Evolutionary conservation across 2,888 invertebrate genomes (phyloP).

Genomic region (Cyclophora albipunctata): DNA sequence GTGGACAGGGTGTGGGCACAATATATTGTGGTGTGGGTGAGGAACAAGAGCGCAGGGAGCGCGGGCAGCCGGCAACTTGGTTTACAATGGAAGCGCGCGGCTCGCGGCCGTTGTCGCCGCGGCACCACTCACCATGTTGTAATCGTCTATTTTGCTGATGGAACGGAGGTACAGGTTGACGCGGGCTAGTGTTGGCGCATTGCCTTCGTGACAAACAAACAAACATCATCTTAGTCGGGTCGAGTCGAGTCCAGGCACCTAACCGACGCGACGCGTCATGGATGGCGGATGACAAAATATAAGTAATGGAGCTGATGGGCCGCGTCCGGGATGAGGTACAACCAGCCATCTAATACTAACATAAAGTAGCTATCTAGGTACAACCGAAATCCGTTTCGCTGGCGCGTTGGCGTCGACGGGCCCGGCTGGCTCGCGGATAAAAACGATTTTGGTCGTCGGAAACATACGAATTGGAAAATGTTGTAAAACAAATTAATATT

Average conservation of each 20-base stretch:
- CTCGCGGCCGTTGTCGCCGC: slow-evolving; percentile 33
- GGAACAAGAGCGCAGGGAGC: no score
- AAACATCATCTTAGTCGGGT: slow-evolving; percentile 41
- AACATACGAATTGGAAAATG: slow-evolving; percentile 53
- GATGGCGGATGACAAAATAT: slow-evolving; percentile 52
- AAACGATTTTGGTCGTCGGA: slow-evolving; percentile 75
- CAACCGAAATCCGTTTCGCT: no score
- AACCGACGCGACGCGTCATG: slow-evolving; percentile 29
- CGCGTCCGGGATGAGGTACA: slow-evolving; percentile 16
- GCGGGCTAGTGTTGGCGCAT: slow-evolving; percentile 89
- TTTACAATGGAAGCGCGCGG: slow-evolving; percentile 57
- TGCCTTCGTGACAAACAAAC: slow-evolving; percentile 77
- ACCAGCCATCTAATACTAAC: slow-evolving; percentile 43
- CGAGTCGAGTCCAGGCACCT: slow-evolving; percentile 8
- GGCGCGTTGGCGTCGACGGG: slow-evolving; percentile 13
- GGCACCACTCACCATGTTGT: slow-evolving; percentile 95
- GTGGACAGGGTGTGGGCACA: no score
- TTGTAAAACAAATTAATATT: no score
- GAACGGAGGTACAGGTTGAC: slow-evolving; percentile 98
- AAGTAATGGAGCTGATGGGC: slow-evolving; percentile 27
- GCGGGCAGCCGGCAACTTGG: slow-evolving; percentile 27
- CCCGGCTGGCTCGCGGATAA: slow-evolving; percentile 26
- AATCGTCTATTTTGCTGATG: slow-evolving; percentile 99
- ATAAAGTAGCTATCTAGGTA: slow-evolving; percentile 16
- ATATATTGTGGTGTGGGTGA: no score